Evolutionary conservation across 2,113 vertebrate species (phyloP).

Genomic region (Ondatra zibethicus): DNA sequence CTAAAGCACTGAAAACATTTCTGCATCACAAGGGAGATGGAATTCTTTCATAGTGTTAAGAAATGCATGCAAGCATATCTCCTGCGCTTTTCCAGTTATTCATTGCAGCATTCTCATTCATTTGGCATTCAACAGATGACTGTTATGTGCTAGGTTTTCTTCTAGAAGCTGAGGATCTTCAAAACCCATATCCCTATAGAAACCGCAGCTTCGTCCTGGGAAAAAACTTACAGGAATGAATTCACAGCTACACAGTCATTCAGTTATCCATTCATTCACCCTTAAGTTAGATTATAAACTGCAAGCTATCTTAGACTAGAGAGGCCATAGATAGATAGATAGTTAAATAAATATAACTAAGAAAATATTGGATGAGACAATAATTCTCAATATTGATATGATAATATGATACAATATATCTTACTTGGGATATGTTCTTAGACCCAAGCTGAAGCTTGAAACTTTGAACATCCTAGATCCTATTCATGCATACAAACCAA

Average conservation of each 20-base stretch:
- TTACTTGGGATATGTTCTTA: background rate
- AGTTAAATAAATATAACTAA: background rate
- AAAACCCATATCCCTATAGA: background rate
- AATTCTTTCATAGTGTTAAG: background rate
- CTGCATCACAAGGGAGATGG: background rate
- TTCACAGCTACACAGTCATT: background rate
- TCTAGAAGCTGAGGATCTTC: background rate
- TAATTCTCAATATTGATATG: background rate
- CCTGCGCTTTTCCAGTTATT: background rate
- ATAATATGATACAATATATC: too few species aligned
- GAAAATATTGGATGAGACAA: background rate
- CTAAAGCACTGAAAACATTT: background rate
- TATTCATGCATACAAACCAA: background rate
- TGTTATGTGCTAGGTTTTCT: background rate
- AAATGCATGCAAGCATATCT: background rate
- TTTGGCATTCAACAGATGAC: background rate
- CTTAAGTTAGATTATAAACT: background rate
- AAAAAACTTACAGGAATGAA: constrained; percentile 39
- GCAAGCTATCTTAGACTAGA: constrained; percentile 15
- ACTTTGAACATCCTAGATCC: background rate
- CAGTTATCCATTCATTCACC: background rate
- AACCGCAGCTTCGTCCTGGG: background rate
- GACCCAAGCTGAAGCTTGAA: background rate
- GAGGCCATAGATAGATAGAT: background rate
- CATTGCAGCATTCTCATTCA: background rate